phyloP scores from a whole-genome alignment of 2,797 vertebrate species.

The Ciconia nigra region DNA sequence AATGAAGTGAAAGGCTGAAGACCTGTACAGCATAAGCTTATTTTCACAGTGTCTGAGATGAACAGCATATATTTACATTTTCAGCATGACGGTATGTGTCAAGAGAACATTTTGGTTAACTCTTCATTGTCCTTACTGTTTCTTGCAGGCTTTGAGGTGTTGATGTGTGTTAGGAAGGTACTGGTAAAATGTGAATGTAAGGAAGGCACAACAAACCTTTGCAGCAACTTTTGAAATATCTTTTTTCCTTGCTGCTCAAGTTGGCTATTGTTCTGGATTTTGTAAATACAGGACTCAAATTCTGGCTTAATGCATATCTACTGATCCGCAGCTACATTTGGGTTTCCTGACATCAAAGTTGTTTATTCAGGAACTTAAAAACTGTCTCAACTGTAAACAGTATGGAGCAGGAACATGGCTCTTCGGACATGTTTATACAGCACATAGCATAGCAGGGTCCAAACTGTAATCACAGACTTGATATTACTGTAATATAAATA shows the following conservation, averaged over 20 bases:
- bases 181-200: not conserved
- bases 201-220: not conserved
- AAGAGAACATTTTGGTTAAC: constrained; percentile 1
- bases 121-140: not conserved
- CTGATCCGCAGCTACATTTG: not conserved
- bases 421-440: constrained; percentile 3
- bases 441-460: not conserved
- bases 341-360: constrained; percentile 1
- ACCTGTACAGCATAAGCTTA: not conserved
- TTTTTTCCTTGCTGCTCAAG: not conserved
- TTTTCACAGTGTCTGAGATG: not conserved
- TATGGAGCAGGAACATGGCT: not conserved
- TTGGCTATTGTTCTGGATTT: not conserved
- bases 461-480: constrained; percentile 4
- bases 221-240: not conserved
- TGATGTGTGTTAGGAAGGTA: not conserved
- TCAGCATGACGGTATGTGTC: not conserved
- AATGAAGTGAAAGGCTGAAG: constrained; percentile 2
- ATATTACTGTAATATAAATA: not conserved
- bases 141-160: not conserved
- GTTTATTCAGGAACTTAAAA: constrained; percentile 33
- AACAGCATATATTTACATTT: not conserved
- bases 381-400: constrained; percentile 23
- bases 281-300: not conserved
- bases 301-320: not conserved